These are phyloP conservation scores for Oxyteleia sp. DNA, from an alignment of 2,888 invertebrate species.

Conservation along the genomic window DNA sequence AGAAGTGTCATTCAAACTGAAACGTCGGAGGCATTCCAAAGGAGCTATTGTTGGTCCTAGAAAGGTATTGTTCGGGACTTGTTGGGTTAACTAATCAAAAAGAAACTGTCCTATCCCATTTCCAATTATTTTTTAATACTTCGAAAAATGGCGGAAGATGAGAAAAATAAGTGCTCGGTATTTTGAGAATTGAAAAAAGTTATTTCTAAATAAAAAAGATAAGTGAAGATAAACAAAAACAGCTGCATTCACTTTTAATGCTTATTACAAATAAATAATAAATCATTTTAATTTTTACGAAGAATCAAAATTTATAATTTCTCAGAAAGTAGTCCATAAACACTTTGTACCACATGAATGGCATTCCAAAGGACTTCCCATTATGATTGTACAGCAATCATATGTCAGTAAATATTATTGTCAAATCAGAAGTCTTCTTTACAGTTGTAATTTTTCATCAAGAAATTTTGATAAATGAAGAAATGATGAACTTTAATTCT, in stretches of 20 bases:
- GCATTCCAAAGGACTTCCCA: neutral
- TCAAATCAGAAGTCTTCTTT: neutral
- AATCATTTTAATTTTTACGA: no score
- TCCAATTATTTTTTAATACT: conserved; percentile 30
- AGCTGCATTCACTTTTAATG: no score
- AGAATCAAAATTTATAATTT: no score
- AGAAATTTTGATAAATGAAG: no score
- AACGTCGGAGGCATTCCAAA: conserved; percentile 40
- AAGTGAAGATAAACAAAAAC: no score
- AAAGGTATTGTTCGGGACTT: conserved; percentile 24
- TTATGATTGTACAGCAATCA: neutral
- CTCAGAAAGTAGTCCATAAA: no score
- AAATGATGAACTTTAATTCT: no score
- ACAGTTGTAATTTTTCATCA: no score
- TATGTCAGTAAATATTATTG: neutral
- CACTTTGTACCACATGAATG: neutral
- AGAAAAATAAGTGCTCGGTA: neutral
- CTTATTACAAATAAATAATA: no score
- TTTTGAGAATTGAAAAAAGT: neutral
- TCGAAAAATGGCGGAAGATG: neutral
- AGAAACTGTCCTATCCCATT: conserved; percentile 20
- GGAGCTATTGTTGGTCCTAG: conserved; percentile 23
- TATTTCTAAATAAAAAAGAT: no score
- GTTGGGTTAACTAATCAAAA: conserved; percentile 37
- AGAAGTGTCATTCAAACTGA: conserved; percentile 51